A percentile compares a stretch with the other conserved stretches of the same genome.
These are phyloP conservation scores for Plutella xylostella DNA, from an alignment of 2,888 invertebrate genomes.

Conservation along the genomic window DNA sequence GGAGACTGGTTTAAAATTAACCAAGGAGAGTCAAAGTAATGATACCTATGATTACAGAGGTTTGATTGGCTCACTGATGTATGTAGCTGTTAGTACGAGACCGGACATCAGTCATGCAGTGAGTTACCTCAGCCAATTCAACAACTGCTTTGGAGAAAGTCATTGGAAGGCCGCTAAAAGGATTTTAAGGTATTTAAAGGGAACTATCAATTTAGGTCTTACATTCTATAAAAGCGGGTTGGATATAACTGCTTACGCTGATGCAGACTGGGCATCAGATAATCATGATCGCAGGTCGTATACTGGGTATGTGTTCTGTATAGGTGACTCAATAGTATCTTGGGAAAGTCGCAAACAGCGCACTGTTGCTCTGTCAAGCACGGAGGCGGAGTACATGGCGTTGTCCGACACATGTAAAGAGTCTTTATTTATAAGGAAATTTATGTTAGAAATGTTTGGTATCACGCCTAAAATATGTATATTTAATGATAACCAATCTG, in stretches of 20 bases:
- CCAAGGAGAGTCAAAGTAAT: no score
- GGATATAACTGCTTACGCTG: not conserved
- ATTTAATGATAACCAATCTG: not conserved
- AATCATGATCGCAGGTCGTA: not conserved
- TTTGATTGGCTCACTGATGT: no score
- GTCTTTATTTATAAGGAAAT: not conserved
- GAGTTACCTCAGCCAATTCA: conserved; percentile 19
- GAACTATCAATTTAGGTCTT: conserved; percentile 12
- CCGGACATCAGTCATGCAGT: conserved; percentile 20
- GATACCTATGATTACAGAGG: no score
- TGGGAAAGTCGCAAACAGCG: not conserved
- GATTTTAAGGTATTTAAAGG: conserved; percentile 19
- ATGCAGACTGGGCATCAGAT: not conserved
- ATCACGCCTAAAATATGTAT: no score
- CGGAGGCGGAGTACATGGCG: not conserved
- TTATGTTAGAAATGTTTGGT: not conserved
- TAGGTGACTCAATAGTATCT: not conserved
- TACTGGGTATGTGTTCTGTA: not conserved
- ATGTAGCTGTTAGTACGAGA: conserved; percentile 17
- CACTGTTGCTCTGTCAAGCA: not conserved
- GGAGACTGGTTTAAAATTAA: no score
- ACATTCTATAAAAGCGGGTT: not conserved
- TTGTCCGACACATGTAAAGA: not conserved
- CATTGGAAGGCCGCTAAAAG: conserved; percentile 21
- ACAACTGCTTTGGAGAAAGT: conserved; percentile 10